Evolutionary conservation across 2,797 vertebrate species (phyloP).

Genomic region (Sebastes cheni): DNA sequence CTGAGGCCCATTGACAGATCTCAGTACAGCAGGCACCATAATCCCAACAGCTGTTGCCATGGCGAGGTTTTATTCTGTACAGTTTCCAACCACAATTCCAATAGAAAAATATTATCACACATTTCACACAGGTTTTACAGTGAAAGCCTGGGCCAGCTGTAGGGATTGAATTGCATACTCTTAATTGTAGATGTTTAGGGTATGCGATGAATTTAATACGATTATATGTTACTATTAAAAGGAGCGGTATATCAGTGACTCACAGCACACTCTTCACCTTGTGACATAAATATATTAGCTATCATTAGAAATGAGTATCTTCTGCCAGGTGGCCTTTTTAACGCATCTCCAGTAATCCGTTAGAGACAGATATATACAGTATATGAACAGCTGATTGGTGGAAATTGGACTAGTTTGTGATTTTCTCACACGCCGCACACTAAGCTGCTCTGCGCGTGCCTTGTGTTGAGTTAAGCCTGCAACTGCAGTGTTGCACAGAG

Average conservation of each 20-base stretch:
- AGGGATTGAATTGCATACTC: slow-evolving; percentile 17
- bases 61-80: slow-evolving; percentile 33
- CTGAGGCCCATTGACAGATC: slow-evolving; percentile 56
- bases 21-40: slow-evolving; percentile 58
- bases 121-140: slow-evolving; percentile 44
- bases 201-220: slow-evolving; percentile 18
- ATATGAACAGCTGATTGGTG: slow-evolving; percentile 41
- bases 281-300: slow-evolving; percentile 28
- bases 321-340: slow-evolving; percentile 30
- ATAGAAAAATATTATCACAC: slow-evolving; percentile 58
- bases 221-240: slow-evolving; percentile 28
- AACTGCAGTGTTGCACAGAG: slow-evolving; percentile 44
- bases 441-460: slow-evolving; percentile 6
- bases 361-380: not conserved
- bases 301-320: slow-evolving; percentile 25
- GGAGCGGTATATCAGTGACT: slow-evolving; percentile 14
- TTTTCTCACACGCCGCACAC: slow-evolving; percentile 17
- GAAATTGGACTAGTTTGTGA: slow-evolving; percentile 31
- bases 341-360: slow-evolving; percentile 16
- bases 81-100: slow-evolving; percentile 56
- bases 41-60: slow-evolving; percentile 69
- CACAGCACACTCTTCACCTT: slow-evolving; percentile 19
- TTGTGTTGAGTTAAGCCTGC: slow-evolving; percentile 38
- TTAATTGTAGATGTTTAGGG: slow-evolving; percentile 35
- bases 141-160: slow-evolving; percentile 28